phyloP scores from a whole-genome alignment of 2,113 vertebrate genomes.

The Balaeniceps rex region DNA sequence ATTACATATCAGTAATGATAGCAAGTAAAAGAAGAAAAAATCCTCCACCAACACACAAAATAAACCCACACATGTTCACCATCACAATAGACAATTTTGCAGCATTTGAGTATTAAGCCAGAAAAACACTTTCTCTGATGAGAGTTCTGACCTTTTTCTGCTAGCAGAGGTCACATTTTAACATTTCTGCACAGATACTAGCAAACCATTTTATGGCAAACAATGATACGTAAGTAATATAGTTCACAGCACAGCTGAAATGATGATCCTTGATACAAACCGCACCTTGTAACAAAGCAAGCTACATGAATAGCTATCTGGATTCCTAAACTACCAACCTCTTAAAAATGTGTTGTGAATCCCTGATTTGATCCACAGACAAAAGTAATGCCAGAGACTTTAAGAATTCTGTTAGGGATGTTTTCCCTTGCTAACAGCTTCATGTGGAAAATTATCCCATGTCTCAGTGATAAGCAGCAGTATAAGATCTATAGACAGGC shows the following conservation, averaged over 20 bases:
- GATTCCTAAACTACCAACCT: background rate
- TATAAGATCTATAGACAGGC: background rate
- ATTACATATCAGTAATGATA: background rate
- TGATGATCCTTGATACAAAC: background rate
- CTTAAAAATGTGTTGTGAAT: background rate
- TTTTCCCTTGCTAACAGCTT: background rate
- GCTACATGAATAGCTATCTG: background rate
- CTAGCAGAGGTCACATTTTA: background rate
- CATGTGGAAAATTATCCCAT: background rate
- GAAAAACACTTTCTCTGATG: background rate
- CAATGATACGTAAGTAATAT: background rate
- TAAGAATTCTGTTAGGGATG: background rate
- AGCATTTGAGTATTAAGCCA: background rate
- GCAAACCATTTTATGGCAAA: background rate
- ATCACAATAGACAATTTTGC: background rate
- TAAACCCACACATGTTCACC: background rate
- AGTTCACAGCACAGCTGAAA: background rate
- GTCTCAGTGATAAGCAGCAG: background rate
- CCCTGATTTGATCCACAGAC: background rate
- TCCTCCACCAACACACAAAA: background rate
- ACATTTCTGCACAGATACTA: background rate
- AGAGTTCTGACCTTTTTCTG: background rate
- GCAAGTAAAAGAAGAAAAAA: background rate
- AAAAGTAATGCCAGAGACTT: background rate
- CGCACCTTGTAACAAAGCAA: background rate